A percentile compares a stretch with the other conserved stretches of the same genome.
Conservation (phyloP, 2,797 vertebrate genomes). For the Triplophysa yarkandensis region DNA sequence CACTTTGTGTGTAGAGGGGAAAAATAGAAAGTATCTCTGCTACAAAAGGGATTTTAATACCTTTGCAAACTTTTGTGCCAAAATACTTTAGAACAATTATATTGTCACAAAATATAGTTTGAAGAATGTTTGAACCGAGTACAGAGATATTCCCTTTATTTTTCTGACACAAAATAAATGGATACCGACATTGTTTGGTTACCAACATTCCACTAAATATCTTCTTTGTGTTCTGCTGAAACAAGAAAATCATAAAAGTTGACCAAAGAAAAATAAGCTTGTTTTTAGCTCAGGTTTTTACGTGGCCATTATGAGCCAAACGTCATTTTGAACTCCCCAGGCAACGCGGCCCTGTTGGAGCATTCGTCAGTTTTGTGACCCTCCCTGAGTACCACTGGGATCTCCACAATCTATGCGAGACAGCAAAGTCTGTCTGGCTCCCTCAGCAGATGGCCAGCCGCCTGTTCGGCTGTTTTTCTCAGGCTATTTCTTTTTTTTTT, state of each 20-base stretch:
- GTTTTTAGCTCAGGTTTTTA: neutral
- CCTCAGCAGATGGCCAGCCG: conserved; percentile 48
- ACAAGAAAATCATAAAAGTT: no score
- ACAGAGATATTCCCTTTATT: no score
- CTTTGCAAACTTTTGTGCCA: neutral
- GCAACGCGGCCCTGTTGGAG: conserved; percentile 40
- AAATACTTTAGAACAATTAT: no score
- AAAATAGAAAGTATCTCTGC: conserved; percentile 31
- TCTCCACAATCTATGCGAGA: conserved; percentile 25
- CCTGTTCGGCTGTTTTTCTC: conserved; percentile 38
- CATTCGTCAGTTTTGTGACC: conserved; percentile 22
- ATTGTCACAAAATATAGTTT: no score
- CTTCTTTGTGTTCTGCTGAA: no score
- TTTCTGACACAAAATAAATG: no score
- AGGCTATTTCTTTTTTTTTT: conserved; percentile 20
- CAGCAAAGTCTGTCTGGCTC: conserved; percentile 43
- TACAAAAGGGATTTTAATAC: conserved; percentile 19
- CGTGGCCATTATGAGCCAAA: neutral
- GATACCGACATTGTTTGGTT: no score
- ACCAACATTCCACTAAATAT: no score
- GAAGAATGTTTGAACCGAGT: no score
- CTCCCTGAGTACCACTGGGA: conserved; percentile 12
- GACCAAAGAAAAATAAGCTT: no score
- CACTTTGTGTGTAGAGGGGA: conserved; percentile 34
- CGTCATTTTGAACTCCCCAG: neutral